Base-by-base conservation (phyloP, 2,888 invertebrate species). In the Gnatocerus cornutus region DNA sequence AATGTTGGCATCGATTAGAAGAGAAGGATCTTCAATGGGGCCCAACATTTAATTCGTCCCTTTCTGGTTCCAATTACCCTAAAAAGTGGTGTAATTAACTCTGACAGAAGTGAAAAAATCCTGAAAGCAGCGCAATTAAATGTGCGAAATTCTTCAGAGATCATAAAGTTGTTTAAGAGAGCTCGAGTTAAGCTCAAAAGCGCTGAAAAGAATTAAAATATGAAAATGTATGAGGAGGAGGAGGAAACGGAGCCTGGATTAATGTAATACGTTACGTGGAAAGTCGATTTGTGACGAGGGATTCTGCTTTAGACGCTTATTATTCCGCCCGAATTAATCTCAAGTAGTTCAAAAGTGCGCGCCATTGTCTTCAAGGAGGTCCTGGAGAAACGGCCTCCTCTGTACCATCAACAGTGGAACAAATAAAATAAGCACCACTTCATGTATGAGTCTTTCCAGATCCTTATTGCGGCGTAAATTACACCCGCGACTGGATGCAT, bases 141-240 rank as follows among this genome's bases (percentile, higher is more conserved):
- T 58, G 41, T 46, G 59, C 59, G 27, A 30, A 61, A 61, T 30
- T 61, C 59, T 46, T 61, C 27, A 7, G 27, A 58, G 41, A 41
- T 39, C 37, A 55, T 45, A 58, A 58, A 41, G 59, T 59, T 59
- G 45, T 46, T 46, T 29, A 10, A 59, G 33, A 21, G 48, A 52
- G 52, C 52, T 52, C n/a, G 52, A 52, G 29, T 59, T 59, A 46
- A 59, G 30, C 59, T 46, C 33, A 21, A 29, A 21, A 58, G 43
- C 43, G 43, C 58, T 21, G 14, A 43, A 58, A 21, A 46, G 59
- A 61, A 61, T 61, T 61, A 61, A 61, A 61, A 61, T 61, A 61
- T 61, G 59, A 61, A 61, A 61, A 61, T 61, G 59, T 43, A 58
- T 58, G 58, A 58, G 58, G 14, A 37, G 39, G 27, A 14, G 39